Conservation (phyloP, 2,888 invertebrate species). For the Craniophora ligustri region DNA sequence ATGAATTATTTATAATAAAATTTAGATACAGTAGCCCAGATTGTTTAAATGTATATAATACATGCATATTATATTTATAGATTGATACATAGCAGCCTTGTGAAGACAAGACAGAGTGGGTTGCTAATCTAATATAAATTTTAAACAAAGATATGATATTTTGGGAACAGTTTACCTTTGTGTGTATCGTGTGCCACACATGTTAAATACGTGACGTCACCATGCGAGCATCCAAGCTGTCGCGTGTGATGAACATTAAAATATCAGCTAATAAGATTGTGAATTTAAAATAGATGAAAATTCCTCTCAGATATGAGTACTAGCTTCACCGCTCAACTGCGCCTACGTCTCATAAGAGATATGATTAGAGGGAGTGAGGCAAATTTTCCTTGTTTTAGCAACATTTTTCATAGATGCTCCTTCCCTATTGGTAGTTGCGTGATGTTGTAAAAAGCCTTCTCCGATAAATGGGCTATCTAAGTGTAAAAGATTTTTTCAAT, state of each 20-base stretch:
- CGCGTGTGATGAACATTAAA: slow-evolving; percentile 19
- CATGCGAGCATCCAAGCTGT: slow-evolving; percentile 8
- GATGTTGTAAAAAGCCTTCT: too few relatives aligned
- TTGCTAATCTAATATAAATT: not conserved
- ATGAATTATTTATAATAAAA: too few relatives aligned
- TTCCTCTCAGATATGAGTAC: too few relatives aligned
- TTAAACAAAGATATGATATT: slow-evolving; percentile 16
- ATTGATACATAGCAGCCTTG: too few relatives aligned
- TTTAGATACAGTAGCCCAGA: too few relatives aligned
- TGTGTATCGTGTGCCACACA: slow-evolving; percentile 9
- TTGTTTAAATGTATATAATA: too few relatives aligned
- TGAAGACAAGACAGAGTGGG: too few relatives aligned
- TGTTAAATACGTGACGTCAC: slow-evolving; percentile 21
- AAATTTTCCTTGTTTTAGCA: not conserved
- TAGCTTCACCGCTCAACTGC: too few relatives aligned
- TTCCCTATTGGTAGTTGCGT: too few relatives aligned
- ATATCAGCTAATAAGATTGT: slow-evolving; percentile 6
- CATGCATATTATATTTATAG: too few relatives aligned
- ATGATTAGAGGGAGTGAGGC: not conserved
- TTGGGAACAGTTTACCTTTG: slow-evolving; percentile 12
- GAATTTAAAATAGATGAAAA: slow-evolving; percentile 1
- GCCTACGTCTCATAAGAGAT: not conserved
- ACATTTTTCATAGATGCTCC: not conserved
- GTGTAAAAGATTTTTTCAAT: too few relatives aligned
- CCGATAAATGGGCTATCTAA: too few relatives aligned